A percentile compares a stretch with the other conserved stretches of the same genome.
phyloP scores from a whole-genome alignment of 53 echinoderm and acorn worm species.

The Patiria pectinifera region DNA sequence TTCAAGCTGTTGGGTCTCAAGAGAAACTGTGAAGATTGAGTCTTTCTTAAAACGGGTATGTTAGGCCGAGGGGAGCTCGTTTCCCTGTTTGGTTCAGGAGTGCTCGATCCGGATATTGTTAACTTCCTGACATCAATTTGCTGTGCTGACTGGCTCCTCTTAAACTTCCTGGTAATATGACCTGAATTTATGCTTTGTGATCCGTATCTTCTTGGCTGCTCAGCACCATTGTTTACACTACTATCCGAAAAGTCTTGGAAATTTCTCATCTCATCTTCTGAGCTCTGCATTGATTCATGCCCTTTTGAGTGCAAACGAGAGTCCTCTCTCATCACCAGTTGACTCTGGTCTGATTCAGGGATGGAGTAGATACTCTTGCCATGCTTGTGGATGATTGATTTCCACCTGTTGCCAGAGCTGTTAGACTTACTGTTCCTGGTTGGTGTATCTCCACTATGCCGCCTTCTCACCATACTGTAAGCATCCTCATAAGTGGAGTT shows the following conservation, averaged over 20 bases:
- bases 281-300: constrained; percentile 6
- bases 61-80: not conserved
- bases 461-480: constrained; percentile 47
- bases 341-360: constrained; percentile 39
- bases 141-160: not conserved
- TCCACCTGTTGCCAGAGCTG: constrained; percentile 14
- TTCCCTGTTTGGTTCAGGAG: not conserved
- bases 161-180: not conserved
- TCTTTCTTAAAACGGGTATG: not conserved
- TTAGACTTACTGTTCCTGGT: not conserved
- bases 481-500: constrained; percentile 54
- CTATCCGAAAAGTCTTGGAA: not conserved
- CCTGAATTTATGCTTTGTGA: not conserved
- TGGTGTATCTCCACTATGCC: not conserved
- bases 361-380: constrained; percentile 32
- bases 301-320: not conserved
- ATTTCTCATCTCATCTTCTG: constrained; percentile 31
- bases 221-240: not conserved
- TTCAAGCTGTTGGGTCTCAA: not conserved
- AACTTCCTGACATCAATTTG: not conserved
- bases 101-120: no score
- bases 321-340: no score
- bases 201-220: not conserved
- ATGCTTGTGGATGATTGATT: constrained; percentile 21
- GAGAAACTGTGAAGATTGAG: not conserved